Evolutionary conservation across 2,113 vertebrate species (phyloP), one percentile per base, ranked within the genome.

Genomic region (Mus pahari): DNA sequence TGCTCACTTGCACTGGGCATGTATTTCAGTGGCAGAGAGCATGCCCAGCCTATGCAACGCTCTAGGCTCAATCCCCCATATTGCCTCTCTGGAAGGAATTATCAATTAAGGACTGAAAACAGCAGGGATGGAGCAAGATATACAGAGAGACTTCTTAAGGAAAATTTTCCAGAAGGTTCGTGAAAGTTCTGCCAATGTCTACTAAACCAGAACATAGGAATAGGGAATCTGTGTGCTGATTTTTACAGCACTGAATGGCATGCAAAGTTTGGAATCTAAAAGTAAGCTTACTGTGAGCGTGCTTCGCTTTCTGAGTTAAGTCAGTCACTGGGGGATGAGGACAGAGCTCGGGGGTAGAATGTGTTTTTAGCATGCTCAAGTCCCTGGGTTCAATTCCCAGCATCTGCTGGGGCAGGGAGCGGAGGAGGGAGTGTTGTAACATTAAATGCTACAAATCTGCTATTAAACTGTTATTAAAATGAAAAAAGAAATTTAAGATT

Each of bases 401-500:
- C 7, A 77, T 45, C 12, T 48, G 48, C 48, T 87, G 33, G 14
- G 33, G 17, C 55, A 19, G 55, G 55, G 4, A 58, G 20, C 1
- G 4, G 64, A 5, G 11, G 31, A 11, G 12, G 33, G 26, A n/a
- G 3, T 4, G 16, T 17, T 84, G 10, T 31, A 90, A 83, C 20
- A 77, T 89, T 89, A 73, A 92, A 90, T 31, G 26, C 74, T 17
- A 71, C 2, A 89, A 91, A 96, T 94, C 70, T 94, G 42, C 28
- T 68, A 90, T 70, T 92, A 94, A 87, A 84, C 22, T 97, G 33
- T 75, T 94, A 91, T 64, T 39, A 71, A 92, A 17, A 55, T 36
- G 53, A 33, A 36, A 7, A 31, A 12, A 89, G 66, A 90, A 93
- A 88, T 2, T 39, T 89, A 20, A 78, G 13, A n/a, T 82, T 74